A percentile compares a stretch with the other conserved stretches of the same genome.
phyloP scores from a whole-genome alignment of 2,888 invertebrate species.

The Amblyteles armatorius region DNA sequence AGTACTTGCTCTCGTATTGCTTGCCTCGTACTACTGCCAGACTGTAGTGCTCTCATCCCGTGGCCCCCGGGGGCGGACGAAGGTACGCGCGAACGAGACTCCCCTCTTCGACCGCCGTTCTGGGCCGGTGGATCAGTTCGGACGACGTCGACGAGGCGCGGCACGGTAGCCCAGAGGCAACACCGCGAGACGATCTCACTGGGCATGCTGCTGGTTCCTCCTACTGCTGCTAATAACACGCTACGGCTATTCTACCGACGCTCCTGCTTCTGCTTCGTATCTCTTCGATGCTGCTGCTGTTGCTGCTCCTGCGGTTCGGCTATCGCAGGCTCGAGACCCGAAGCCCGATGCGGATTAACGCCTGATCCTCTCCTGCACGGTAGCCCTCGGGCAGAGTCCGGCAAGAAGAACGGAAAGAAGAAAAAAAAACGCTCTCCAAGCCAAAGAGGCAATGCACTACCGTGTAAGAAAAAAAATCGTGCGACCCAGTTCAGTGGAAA shows the following conservation, averaged over 20 bases:
- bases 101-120: constrained; percentile 11
- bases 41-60: constrained; percentile 40
- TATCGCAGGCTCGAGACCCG: constrained; percentile 60
- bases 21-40: constrained; percentile 28
- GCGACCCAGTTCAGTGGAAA: constrained; percentile 61
- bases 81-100: constrained; percentile 46
- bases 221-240: constrained; percentile 68
- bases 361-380: constrained; percentile 59
- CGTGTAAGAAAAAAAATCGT: constrained; percentile 25
- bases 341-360: constrained; percentile 65
- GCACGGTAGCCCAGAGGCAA: constrained; percentile 72
- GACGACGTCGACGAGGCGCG: constrained; percentile 65
- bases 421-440: constrained; percentile 14
- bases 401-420: constrained; percentile 34
- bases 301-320: constrained; percentile 64
- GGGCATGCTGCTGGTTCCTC: constrained; percentile 60
- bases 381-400: constrained; percentile 58
- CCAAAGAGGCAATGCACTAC: constrained; percentile 46
- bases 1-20: constrained; percentile 30
- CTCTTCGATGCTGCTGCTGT: constrained; percentile 34
- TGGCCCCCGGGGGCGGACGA: constrained; percentile 46
- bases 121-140: constrained; percentile 58
- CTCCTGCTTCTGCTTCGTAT: constrained; percentile 36
- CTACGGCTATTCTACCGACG: constrained; percentile 64
- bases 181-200: constrained; percentile 50